Conservation (phyloP, 2,113 vertebrate species). For the Boulengeromyrus knoepffleri region DNA sequence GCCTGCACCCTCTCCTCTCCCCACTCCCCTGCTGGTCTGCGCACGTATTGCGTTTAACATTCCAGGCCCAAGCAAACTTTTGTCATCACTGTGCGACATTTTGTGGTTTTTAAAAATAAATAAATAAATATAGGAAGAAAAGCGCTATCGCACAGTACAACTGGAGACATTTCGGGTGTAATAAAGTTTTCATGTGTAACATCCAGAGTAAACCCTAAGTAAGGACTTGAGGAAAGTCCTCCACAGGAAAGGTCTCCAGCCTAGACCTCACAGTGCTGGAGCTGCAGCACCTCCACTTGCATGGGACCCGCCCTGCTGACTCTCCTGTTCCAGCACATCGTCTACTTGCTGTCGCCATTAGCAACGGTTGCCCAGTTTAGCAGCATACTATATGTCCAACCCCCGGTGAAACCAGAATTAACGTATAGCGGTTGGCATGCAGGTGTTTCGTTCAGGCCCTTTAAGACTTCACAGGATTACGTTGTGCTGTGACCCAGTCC, state of each 20-base stretch:
- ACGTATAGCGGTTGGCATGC: neutral
- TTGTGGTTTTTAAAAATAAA: neutral
- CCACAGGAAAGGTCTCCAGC: constrained; percentile 3
- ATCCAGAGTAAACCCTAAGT: neutral
- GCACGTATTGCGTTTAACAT: neutral
- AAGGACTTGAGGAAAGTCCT: neutral
- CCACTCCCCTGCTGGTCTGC: neutral
- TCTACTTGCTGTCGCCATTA: constrained; percentile 2
- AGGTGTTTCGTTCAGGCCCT: neutral
- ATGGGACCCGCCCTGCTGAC: neutral
- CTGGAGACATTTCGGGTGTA: no score
- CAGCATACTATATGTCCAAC: neutral
- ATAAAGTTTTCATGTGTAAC: no score
- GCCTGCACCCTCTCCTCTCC: neutral
- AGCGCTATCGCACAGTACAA: neutral
- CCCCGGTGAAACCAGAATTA: neutral
- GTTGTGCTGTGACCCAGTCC: neutral
- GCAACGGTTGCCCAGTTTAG: neutral
- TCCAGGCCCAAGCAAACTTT: neutral
- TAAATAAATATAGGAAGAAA: neutral
- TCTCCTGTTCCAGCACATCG: neutral
- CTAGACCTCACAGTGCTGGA: constrained; percentile 6
- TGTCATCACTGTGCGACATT: neutral
- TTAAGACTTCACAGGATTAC: neutral
- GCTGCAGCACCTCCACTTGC: no score